Conservation (phyloP, 2,113 vertebrate genomes). For the Nematolebias whitei region DNA sequence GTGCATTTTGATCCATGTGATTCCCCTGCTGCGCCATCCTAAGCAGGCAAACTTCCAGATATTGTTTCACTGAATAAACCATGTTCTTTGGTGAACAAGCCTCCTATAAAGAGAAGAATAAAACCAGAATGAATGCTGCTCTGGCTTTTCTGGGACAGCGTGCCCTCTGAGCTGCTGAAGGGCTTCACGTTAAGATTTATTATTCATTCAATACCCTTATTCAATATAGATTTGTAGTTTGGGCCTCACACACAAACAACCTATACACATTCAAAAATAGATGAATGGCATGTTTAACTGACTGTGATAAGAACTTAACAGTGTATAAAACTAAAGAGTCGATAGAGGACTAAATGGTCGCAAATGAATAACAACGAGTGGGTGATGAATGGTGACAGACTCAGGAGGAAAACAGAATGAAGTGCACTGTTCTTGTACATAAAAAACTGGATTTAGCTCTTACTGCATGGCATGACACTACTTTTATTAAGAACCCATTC, state of each 20-base stretch:
- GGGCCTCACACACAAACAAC: neutral
- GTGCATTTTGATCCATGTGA: neutral
- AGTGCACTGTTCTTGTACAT: neutral
- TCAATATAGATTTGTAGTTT: neutral
- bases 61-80: constrained; percentile 6
- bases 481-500: too few species aligned
- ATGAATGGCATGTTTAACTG: neutral
- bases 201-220: constrained; percentile 6
- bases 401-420: neutral
- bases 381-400: neutral
- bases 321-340: neutral
- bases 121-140: neutral
- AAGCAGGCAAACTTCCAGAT: neutral
- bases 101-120: constrained; percentile 5
- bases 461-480: too few species aligned
- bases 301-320: neutral
- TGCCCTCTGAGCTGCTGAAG: neutral
- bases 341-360: neutral
- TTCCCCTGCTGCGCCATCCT: neutral
- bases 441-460: too few species aligned
- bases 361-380: neutral
- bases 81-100: constrained; percentile 1
- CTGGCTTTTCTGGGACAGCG: neutral
- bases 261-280: neutral
- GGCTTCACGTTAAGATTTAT: constrained; percentile 1